Evolutionary conservation across 2,797 vertebrate species (phyloP).

Genomic region (Phalloptychus januarius): DNA sequence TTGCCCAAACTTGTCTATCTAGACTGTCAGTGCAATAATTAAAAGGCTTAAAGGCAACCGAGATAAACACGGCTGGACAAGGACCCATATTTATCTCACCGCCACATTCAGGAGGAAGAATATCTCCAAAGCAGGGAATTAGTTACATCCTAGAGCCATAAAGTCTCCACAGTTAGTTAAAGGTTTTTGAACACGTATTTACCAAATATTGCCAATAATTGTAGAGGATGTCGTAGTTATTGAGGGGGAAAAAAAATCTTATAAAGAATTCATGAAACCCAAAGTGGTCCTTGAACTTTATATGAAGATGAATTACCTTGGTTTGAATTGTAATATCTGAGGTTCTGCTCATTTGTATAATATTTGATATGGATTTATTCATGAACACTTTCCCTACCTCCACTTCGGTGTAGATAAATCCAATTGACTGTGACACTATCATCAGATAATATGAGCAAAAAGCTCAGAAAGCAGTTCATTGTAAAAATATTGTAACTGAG

Average conservation of each 20-base stretch:
- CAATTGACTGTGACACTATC: background rate
- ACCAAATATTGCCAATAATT: background rate
- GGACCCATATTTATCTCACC: conserved; percentile 4
- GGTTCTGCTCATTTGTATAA: background rate
- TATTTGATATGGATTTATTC: conserved; percentile 2
- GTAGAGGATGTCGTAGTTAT: background rate
- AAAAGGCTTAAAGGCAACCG: conserved; percentile 4
- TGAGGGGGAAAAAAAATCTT: background rate
- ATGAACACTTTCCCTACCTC: background rate
- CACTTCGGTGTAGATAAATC: background rate
- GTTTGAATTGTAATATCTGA: conserved; percentile 3
- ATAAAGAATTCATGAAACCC: background rate
- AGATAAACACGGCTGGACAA: conserved; percentile 1
- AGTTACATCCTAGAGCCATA: background rate
- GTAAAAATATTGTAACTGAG: background rate
- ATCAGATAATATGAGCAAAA: conserved; percentile 2
- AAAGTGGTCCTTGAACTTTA: background rate
- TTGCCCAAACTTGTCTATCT: background rate
- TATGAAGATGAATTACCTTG: background rate
- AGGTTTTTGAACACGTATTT: background rate
- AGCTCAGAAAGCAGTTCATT: background rate
- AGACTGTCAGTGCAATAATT: background rate
- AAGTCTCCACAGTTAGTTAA: background rate
- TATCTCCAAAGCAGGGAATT: background rate
- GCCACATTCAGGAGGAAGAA: background rate